Evolutionary conservation across 1,140 invertebrate genomes (phyloP).

Genomic region (Colletes latitarsis): DNA sequence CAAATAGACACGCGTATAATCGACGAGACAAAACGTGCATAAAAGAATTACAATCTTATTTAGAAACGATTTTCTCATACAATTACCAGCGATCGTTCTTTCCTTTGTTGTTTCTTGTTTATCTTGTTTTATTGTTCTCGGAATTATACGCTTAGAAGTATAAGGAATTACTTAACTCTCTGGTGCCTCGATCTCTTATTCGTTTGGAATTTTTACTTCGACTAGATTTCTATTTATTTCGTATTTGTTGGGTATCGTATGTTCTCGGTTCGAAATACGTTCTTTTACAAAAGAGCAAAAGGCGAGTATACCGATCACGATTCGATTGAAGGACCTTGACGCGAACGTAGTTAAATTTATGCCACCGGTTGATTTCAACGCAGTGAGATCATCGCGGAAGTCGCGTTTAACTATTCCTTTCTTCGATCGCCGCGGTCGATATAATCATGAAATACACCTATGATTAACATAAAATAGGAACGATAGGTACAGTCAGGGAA

Average conservation of each 20-base stretch:
- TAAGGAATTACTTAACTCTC: too few relatives aligned
- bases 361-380: slow-evolving; percentile 14
- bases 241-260: too few relatives aligned
- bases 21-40: too few relatives aligned
- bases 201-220: too few relatives aligned
- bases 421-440: slow-evolving; percentile 17
- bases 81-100: too few relatives aligned
- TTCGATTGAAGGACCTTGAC: slow-evolving; percentile 4
- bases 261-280: too few relatives aligned
- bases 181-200: too few relatives aligned
- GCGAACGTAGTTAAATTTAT: slow-evolving; percentile 17
- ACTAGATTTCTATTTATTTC: neutral
- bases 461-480: slow-evolving; percentile 34
- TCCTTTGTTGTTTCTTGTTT: too few relatives aligned
- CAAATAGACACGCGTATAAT: neutral
- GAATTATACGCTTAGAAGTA: too few relatives aligned
- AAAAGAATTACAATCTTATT: too few relatives aligned
- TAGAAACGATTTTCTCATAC: too few relatives aligned
- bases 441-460: neutral
- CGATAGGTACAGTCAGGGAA: neutral
- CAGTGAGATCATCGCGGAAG: slow-evolving; percentile 42
- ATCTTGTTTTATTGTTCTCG: too few relatives aligned
- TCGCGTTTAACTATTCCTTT: slow-evolving; percentile 22
- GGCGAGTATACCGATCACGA: neutral
- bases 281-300: neutral